These are phyloP conservation scores for Philantomba maxwellii DNA, from an alignment of 2,113 vertebrate species.

Conservation along the genomic window DNA sequence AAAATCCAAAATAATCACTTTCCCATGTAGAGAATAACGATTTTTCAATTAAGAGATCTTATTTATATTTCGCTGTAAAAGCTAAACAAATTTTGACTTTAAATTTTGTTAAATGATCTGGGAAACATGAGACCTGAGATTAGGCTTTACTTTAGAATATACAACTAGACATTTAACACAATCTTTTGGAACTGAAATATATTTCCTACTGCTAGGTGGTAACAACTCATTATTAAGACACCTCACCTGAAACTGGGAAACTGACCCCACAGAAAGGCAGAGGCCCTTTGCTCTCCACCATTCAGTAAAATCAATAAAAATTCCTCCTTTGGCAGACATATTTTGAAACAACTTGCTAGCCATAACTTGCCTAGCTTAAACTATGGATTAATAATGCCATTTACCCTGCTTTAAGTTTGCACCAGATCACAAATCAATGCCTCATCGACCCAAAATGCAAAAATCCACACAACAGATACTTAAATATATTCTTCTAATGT, in stretches of 20 bases:
- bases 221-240: neutral
- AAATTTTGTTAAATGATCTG: neutral
- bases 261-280: neutral
- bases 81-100: neutral
- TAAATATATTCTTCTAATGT: neutral
- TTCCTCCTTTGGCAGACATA: neutral
- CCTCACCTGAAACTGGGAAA: neutral
- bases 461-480: neutral
- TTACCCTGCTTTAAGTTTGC: neutral
- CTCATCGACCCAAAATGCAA: neutral
- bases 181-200: neutral
- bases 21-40: neutral
- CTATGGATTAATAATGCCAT: neutral
- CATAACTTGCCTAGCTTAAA: neutral
- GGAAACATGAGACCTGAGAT: neutral
- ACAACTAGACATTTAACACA: neutral
- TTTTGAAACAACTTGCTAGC: neutral
- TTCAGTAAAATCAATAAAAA: neutral
- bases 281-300: neutral
- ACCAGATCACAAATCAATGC: neutral
- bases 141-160: neutral
- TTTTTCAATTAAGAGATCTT: neutral
- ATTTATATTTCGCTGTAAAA: neutral
- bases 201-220: neutral
- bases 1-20: neutral